Evolutionary conservation across 2,113 vertebrate species (phyloP), one percentile per base, ranked within the genome.

Genomic region (Dipodomys ordii): DNA sequence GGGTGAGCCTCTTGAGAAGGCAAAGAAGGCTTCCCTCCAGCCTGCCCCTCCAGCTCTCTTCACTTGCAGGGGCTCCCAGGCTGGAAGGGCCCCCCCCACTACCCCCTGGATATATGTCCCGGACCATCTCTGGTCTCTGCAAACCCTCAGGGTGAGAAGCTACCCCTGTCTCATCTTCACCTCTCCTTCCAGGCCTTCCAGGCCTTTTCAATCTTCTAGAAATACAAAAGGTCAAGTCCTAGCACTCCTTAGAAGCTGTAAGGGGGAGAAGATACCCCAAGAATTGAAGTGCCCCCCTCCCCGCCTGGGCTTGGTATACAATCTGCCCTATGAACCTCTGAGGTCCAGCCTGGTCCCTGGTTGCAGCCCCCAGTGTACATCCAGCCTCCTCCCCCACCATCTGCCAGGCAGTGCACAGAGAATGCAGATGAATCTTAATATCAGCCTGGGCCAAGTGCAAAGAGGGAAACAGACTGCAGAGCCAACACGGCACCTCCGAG

Each of bases 341-440:
- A 85, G 85, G 93, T 84, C 95, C 67, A 79, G 77, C 82, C 85
- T 44, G 71, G 92, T 95, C 92, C 62, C 83, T 93, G 95, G 86
- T 91, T 81, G 81, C 95, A 95, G 84, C 94, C 96, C 96, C 96
- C 91, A 91, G 93, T 93, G 72, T 46, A 32, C 96, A 96, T 94
- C 94, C 91, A 94, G 96, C 96, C 96, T 95, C 96, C 96, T 96
- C 97, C 97, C 97, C 97, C 96, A 96, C 97, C 97, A 97, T 97
- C 96, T 97, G 97, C 96, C 96, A 96, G 95, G 91, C 94, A 44
- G 92, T 90, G 96, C 88, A 1, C 53, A 5, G 93, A 90, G 96
- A 97, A 97, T 97, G 96, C 97, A 97, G 97, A 97, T 97, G 97
- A 97, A 90, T 95, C 94, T 95, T 94, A 92, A 95, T 95, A 96